phyloP scores from a whole-genome alignment of 2,888 invertebrate genomes.

The Noctua comes region DNA sequence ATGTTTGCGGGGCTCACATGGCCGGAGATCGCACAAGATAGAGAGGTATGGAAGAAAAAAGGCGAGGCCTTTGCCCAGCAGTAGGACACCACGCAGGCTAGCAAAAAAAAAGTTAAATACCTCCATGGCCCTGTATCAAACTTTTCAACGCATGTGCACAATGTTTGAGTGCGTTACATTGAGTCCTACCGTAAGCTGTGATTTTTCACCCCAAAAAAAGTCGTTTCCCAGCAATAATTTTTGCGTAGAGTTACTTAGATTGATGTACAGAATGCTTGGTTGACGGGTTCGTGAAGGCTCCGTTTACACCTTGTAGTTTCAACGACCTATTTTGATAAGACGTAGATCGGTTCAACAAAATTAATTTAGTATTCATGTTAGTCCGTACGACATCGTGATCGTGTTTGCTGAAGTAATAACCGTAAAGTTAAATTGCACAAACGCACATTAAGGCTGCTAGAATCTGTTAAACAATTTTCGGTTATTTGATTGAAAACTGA shows the following conservation, averaged over 20 bases:
- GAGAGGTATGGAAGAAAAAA: too few species aligned
- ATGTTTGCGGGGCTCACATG: too few species aligned
- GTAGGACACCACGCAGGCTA: too few species aligned
- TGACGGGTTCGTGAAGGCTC: background rate
- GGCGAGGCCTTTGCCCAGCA: too few species aligned
- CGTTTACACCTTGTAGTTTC: background rate
- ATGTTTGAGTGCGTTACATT: too few species aligned
- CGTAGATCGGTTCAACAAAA: background rate
- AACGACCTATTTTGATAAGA: background rate
- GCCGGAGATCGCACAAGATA: too few species aligned
- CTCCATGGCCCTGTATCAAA: too few species aligned
- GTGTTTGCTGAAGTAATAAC: background rate
- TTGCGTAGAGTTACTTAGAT: background rate
- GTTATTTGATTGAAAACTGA: slow-evolving; percentile 17
- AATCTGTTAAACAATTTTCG: slow-evolving; percentile 11
- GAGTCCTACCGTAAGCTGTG: too few species aligned
- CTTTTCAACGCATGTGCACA: too few species aligned
- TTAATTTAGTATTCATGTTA: slow-evolving; percentile 1
- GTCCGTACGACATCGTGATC: background rate
- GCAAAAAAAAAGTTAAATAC: too few species aligned
- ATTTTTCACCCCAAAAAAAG: too few species aligned
- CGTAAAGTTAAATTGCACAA: slow-evolving; percentile 15
- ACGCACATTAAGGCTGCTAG: background rate
- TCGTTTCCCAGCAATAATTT: background rate
- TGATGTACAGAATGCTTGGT: background rate